These are phyloP conservation scores for Atta cephalotes DNA, from an alignment of 1,140 invertebrate species.

Conservation along the genomic window DNA sequence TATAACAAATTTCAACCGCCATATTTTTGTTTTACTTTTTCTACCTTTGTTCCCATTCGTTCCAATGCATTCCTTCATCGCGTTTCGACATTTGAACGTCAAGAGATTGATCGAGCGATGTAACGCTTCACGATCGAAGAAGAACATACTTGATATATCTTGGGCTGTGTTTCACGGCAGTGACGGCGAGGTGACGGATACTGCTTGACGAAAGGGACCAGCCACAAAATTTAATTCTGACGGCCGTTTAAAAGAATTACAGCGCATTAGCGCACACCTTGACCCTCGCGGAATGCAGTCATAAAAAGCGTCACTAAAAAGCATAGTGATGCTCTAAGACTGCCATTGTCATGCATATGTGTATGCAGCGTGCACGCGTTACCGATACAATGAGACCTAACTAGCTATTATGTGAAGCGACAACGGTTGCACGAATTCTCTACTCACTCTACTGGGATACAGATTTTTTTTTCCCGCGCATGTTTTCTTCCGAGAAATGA, in stretches of 20 bases:
- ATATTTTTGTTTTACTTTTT: conserved; percentile 1
- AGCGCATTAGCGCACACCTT: conserved; percentile 51
- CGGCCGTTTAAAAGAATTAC: conserved; percentile 74
- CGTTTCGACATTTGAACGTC: conserved; percentile 34
- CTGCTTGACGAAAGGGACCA: conserved; percentile 72
- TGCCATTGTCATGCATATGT: conserved; percentile 81
- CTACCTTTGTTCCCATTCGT: conserved; percentile 39
- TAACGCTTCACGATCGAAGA: conserved; percentile 5
- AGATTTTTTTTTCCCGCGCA: conserved; percentile 70
- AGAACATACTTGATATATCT: conserved; percentile 11
- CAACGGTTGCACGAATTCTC: conserved; percentile 74
- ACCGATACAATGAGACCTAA: conserved; percentile 82
- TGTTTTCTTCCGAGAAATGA: conserved; percentile 54
- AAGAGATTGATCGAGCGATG: conserved; percentile 51
- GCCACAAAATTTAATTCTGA: conserved; percentile 59
- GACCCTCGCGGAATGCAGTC: conserved; percentile 62
- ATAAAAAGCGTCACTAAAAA: conserved; percentile 75
- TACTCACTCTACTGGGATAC: conserved; percentile 65
- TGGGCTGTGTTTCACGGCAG: conserved; percentile 6
- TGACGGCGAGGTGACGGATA: conserved; percentile 71
- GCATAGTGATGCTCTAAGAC: conserved; percentile 67
- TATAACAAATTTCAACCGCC: not conserved
- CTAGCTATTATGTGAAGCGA: conserved; percentile 81
- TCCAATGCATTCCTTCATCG: conserved; percentile 34
- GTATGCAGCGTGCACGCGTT: conserved; percentile 71